A percentile compares a stretch with the other conserved stretches of the same genome.
These are phyloP conservation scores for Plebejus anna DNA, from an alignment of 2,888 invertebrate genomes.

Conservation along the genomic window DNA sequence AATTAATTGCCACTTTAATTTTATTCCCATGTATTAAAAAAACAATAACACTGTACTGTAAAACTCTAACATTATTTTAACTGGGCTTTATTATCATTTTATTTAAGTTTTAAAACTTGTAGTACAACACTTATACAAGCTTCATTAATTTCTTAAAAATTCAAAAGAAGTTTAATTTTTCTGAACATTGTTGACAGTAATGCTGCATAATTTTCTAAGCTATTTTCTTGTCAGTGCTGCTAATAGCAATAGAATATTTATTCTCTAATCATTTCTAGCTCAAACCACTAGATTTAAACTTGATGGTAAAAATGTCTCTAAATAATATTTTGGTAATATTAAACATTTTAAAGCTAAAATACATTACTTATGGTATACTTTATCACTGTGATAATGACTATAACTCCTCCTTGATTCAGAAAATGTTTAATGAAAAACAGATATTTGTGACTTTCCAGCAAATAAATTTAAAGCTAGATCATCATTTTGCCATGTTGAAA, in stretches of 20 bases:
- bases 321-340: slow-evolving; percentile 44
- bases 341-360: slow-evolving; percentile 56
- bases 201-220: slow-evolving; percentile 40
- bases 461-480: background rate
- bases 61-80: too few species aligned
- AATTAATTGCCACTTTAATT: background rate
- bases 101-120: too few species aligned
- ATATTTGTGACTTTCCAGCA: slow-evolving; percentile 40
- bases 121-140: too few species aligned
- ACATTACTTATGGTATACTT: slow-evolving; percentile 49
- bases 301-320: slow-evolving; percentile 36
- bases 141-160: background rate
- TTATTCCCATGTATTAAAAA: background rate
- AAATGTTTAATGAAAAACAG: slow-evolving; percentile 45
- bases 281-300: background rate
- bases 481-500: slow-evolving; percentile 41
- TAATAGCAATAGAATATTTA: background rate
- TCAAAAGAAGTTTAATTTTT: background rate
- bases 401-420: slow-evolving; percentile 43
- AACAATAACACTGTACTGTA: background rate
- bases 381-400: slow-evolving; percentile 49
- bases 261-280: background rate
- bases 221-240: slow-evolving; percentile 50
- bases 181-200: slow-evolving; percentile 34
- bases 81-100: too few species aligned